Percentiles rank a stretch among this genome's conserved stretches.
phyloP scores from a whole-genome alignment of 2,113 vertebrate genomes.

The Chlorodrepanis virens region DNA sequence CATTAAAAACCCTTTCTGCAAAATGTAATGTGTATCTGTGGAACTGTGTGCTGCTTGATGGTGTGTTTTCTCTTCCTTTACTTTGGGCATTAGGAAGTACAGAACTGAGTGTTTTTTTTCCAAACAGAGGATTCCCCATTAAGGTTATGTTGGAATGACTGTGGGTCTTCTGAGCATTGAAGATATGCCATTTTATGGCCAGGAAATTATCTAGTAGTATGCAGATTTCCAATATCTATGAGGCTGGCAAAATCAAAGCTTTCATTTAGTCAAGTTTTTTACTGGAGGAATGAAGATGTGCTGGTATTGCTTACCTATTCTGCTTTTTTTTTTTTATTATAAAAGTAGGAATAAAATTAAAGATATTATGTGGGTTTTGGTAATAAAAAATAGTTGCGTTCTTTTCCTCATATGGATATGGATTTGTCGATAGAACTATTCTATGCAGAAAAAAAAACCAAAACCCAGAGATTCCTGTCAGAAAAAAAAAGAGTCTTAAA shows the following conservation, averaged over 20 bases:
- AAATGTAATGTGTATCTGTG: not conserved
- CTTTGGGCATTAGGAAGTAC: not conserved
- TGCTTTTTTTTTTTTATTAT: not conserved
- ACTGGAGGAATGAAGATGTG: not conserved
- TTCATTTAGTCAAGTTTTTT: not conserved
- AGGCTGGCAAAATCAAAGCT: not conserved
- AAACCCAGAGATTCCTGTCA: not conserved
- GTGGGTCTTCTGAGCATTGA: not conserved
- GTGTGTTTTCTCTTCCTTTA: not conserved
- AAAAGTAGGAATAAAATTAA: not conserved
- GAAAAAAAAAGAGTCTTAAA: not conserved
- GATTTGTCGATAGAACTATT: not conserved
- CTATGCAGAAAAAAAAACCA: not conserved
- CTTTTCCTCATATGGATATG: not conserved
- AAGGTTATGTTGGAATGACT: not conserved
- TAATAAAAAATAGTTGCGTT: not conserved
- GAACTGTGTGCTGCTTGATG: not conserved
- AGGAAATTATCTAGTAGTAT: not conserved
- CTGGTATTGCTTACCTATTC: not conserved
- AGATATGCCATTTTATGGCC: not conserved
- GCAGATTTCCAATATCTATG: not conserved
- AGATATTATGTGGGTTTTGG: not conserved
- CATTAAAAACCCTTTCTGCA: not conserved
- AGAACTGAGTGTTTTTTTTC: not conserved
- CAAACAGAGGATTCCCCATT: accelerated